Percentiles rank a stretch among this genome's conserved stretches.
These are phyloP conservation scores for Chrysogorgia sp. DNA, from an alignment of 92 coral and sea anemone genomes.

Conservation along the genomic window DNA sequence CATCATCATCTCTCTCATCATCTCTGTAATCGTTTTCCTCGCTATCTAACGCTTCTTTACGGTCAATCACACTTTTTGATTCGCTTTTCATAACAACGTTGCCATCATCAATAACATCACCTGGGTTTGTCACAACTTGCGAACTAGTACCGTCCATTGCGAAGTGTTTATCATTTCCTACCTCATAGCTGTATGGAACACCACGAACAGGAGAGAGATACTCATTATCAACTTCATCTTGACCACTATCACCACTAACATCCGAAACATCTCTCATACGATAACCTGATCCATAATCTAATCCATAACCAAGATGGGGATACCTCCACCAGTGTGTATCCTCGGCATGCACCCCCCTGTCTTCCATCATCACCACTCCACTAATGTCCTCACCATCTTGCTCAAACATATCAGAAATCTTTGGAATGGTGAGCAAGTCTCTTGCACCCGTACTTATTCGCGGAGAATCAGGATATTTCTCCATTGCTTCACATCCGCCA, in stretches of 20 bases:
- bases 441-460: too few relatives aligned
- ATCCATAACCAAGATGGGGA: constrained; percentile 38
- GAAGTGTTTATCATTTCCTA: not conserved
- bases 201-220: constrained; percentile 39
- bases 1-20: not conserved
- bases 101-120: not conserved
- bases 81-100: not conserved
- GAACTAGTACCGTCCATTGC: not conserved
- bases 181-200: constrained; percentile 42
- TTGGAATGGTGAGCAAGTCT: constrained; percentile 33
- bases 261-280: constrained; percentile 48
- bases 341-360: constrained; percentile 36
- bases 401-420: constrained; percentile 37
- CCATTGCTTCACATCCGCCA: not conserved
- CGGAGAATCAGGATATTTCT: not conserved
- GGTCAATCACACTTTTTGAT: not conserved
- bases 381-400: constrained; percentile 41
- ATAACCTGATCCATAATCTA: not conserved
- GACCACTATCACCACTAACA: constrained; percentile 43
- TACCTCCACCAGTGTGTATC: constrained; percentile 55
- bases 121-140: not conserved
- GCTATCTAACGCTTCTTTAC: not conserved
- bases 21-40: not conserved
- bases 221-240: constrained; percentile 39
- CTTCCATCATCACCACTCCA: constrained; percentile 40